A percentile compares a stretch with the other conserved stretches of the same genome.
These are phyloP conservation scores for Fregata magnificens DNA, from an alignment of 2,113 vertebrate species.

Conservation along the genomic window DNA sequence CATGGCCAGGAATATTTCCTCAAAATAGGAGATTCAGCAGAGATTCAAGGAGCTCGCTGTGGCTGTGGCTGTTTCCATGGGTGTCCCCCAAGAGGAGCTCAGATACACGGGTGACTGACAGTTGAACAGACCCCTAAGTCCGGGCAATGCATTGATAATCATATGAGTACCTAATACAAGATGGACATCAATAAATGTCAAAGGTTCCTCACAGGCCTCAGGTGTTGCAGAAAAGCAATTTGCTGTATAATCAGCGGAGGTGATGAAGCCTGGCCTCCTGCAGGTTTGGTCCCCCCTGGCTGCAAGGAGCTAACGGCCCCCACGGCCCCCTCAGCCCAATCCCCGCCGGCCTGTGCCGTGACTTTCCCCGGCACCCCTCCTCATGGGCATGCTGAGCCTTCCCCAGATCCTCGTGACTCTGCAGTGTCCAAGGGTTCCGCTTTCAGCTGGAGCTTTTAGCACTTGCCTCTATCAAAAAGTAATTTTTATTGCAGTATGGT, in stretches of 20 bases:
- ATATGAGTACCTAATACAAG: not conserved
- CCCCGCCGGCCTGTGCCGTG: rapidly evolving
- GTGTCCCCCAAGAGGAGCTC: not conserved
- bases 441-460: not conserved
- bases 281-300: rapidly evolving
- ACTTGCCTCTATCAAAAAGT: not conserved
- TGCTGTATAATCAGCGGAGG: not conserved
- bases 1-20: not conserved
- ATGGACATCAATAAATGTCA: not conserved
- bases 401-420: rapidly evolving
- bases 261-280: no score
- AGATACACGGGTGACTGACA: not conserved
- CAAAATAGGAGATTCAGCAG: not conserved
- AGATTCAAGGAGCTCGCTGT: rapidly evolving
- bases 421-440: rapidly evolving
- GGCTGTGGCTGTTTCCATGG: rapidly evolving
- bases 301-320: not conserved
- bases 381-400: not conserved
- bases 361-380: not conserved
- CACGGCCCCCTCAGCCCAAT: no score
- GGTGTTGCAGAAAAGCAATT: not conserved
- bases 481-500: not conserved
- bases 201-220: not conserved
- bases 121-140: not conserved
- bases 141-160: not conserved